A percentile compares a stretch with the other conserved stretches of the same genome.
These are phyloP conservation scores for Martes martes DNA, from an alignment of 2,113 vertebrate genomes.

Conservation along the genomic window DNA sequence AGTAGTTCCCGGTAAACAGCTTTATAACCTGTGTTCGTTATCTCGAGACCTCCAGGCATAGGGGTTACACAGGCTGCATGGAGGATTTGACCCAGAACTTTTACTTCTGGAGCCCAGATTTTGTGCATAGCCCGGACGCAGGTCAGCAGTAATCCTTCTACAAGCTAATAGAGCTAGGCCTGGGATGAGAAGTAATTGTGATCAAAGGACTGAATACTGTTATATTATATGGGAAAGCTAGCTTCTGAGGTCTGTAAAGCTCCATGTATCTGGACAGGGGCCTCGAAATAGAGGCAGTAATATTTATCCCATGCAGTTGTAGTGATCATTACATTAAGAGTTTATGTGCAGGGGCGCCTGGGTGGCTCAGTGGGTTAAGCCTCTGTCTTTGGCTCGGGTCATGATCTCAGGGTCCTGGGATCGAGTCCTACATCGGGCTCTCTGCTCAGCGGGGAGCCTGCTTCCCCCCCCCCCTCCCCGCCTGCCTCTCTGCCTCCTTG, in stretches of 20 bases:
- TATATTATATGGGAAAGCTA: background rate
- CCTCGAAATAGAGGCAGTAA: background rate
- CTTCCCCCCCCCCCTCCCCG: no score
- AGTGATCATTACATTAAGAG: background rate
- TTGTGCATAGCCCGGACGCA: background rate
- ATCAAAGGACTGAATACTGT: background rate
- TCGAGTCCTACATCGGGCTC: no score
- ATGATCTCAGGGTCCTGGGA: no score
- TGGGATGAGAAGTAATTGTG: background rate
- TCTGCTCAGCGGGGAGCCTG: no score
- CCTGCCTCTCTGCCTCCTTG: no score
- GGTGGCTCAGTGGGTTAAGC: no score
- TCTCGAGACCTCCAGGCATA: background rate
- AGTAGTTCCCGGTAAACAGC: background rate
- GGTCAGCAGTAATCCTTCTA: background rate
- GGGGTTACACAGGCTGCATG: background rate
- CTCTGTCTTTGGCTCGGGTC: rapidly evolving
- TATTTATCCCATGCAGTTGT: background rate
- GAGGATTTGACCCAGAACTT: background rate
- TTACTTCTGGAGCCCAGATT: background rate
- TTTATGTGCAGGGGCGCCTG: background rate
- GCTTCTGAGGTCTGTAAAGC: background rate
- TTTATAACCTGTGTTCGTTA: background rate
- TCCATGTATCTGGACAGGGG: background rate
- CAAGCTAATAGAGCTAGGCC: background rate